Evolutionary conservation across 2,888 invertebrate species (phyloP), one percentile per base, ranked within the genome.

Genomic region (Drosophila mayaguana): DNA sequence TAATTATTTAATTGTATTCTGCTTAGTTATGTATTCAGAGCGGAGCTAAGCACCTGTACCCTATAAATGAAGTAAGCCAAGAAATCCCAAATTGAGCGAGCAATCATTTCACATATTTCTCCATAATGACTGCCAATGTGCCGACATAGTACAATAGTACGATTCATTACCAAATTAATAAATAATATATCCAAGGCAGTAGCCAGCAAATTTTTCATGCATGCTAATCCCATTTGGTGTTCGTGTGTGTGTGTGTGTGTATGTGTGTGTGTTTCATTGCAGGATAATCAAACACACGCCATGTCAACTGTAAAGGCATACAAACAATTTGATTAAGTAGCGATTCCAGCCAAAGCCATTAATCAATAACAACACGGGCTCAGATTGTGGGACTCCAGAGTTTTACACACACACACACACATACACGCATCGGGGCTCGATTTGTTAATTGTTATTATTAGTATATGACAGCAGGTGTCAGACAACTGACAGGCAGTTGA

Each of bases 281-380:
- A 48, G 25, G 63, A 66, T 61, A 65, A 69, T 72, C 72, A 45
- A 45, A 22, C 45, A 45, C 22, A 45, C 22, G 71, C 66, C 61
- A 60, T 43, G 71, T 53, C 66, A 70, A 75, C 61, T 56, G 22
- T 46, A 67, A 46, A 61, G 42, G 50, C 50, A 70, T 40, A 73
- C 67, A 89, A 81, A 72, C 85, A 87, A 89, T 89, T 89, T 76
- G 65, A 72, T 79, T 84, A 89, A 89, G 89, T 84, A 82, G 76
- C 82, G 72, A 88, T 81, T 76, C 78, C 63, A 50, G 28, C 20
- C 43, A 36, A 43, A 59, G 55, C 62, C 85, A 84, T 89, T 88
- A 84, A 89, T 84, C 89, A 84, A 84, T 81, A 78, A 22, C 18
- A 53, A 51, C 70, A 80, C 51, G 46, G 46, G 63, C 51, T 57